phyloP scores from a whole-genome alignment of 1,140 invertebrate genomes.

The Zaprionus inermis region DNA sequence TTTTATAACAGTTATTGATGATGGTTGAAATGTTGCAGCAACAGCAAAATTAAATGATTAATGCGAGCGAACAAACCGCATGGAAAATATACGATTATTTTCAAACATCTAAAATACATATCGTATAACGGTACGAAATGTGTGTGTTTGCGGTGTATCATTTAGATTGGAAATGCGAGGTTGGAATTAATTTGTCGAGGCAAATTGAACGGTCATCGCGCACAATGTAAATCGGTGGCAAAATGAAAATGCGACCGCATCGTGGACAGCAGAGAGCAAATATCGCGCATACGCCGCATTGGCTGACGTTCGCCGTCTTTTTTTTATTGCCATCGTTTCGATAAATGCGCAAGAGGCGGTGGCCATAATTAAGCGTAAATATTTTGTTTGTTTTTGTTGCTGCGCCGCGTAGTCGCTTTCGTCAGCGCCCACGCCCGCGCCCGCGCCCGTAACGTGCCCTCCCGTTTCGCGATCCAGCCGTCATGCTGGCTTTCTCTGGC shows the following conservation, averaged over 20 bases:
- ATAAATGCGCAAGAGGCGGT: conserved; percentile 25
- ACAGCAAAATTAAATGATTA: conserved; percentile 29
- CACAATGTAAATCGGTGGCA: conserved; percentile 25
- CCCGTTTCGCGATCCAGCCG: not conserved
- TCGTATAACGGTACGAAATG: too few relatives aligned
- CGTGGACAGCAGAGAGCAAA: conserved; percentile 2
- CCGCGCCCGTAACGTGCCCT: not conserved
- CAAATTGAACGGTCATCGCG: conserved; percentile 21
- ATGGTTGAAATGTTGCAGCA: conserved; percentile 4
- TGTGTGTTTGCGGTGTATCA: not conserved
- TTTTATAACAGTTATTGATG: conserved; percentile 38
- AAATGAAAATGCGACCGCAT: conserved; percentile 26
- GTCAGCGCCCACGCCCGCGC: not conserved
- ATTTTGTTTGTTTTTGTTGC: conserved; percentile 35
- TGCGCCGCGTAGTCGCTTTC: conserved; percentile 10
- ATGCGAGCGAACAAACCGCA: conserved; percentile 9
- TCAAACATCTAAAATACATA: not conserved
- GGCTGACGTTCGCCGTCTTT: not conserved
- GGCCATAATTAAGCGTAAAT: conserved; percentile 37
- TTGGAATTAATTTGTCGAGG: conserved; percentile 21
- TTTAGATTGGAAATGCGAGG: conserved; percentile 24
- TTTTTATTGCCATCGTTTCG: conserved; percentile 28
- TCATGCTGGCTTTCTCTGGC: not conserved
- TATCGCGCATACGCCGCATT: conserved; percentile 31
- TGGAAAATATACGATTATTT: conserved; percentile 9